Percentiles rank a stretch among this genome's conserved stretches.
Evolutionary conservation across 2,797 vertebrate species (phyloP).

Genomic region (Alauda arvensis): DNA sequence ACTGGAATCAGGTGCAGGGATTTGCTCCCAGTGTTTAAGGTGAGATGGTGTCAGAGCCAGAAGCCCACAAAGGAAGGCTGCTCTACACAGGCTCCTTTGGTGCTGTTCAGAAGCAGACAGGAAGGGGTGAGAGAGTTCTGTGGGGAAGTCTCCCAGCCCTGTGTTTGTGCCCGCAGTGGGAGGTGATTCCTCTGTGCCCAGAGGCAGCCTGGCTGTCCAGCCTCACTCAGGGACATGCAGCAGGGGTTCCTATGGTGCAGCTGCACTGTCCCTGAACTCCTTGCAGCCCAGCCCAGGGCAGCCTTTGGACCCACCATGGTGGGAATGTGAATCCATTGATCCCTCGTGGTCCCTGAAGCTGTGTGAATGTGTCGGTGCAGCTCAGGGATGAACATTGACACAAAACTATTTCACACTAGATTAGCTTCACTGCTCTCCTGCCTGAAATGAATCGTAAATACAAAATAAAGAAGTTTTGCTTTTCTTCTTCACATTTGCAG

Average conservation of each 20-base stretch:
- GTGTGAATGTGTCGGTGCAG: fast-evolving
- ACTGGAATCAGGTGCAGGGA: not conserved
- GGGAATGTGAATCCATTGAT: fast-evolving
- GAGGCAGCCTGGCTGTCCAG: not conserved
- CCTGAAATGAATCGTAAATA: not conserved
- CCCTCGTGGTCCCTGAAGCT: not conserved
- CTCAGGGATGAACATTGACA: not conserved
- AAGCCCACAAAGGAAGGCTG: not conserved
- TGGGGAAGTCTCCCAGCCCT: not conserved
- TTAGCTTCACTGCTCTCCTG: not conserved
- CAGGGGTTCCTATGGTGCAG: not conserved
- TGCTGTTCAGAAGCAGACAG: not conserved
- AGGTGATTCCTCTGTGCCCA: fast-evolving
- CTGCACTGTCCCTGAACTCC: too few species aligned
- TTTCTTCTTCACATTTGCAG: not conserved
- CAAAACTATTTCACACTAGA: not conserved
- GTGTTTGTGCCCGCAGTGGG: not conserved
- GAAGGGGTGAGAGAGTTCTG: not conserved
- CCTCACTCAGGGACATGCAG: not conserved
- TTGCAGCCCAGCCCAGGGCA: fast-evolving
- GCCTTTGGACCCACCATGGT: not conserved
- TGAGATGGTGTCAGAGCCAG: not conserved
- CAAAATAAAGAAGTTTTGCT: not conserved
- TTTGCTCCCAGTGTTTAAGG: not conserved
- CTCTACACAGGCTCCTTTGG: not conserved